Conservation (phyloP, 2,113 vertebrate genomes). For the Corvus cornix region DNA sequence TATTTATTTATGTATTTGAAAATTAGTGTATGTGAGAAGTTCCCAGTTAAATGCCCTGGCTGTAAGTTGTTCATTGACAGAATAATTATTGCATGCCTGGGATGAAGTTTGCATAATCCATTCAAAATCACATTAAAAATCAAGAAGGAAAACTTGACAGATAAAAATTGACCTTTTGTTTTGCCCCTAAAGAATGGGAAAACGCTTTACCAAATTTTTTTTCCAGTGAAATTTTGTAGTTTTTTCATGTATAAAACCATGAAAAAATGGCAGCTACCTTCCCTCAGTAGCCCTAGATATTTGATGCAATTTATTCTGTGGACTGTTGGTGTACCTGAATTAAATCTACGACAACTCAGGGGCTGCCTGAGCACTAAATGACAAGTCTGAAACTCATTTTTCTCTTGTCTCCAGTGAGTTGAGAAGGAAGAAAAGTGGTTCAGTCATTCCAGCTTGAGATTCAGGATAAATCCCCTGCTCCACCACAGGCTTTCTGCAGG, state of each 20-base stretch:
- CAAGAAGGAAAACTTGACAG: not conserved
- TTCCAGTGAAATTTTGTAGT: not conserved
- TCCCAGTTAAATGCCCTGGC: not conserved
- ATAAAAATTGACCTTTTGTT: not conserved
- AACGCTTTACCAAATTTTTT: not conserved
- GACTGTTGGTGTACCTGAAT: not conserved
- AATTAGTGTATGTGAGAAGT: not conserved
- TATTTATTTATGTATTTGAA: conserved; percentile 41
- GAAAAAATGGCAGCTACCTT: not conserved
- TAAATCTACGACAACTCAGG: not conserved
- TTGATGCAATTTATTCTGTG: not conserved
- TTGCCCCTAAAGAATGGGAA: not conserved
- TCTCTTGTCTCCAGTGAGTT: not conserved
- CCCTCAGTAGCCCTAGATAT: not conserved
- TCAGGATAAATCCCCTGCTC: not conserved
- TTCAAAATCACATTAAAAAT: not conserved
- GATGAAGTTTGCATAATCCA: not conserved
- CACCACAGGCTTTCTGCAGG: not conserved
- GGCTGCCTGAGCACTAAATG: not conserved
- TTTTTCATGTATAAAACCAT: not conserved
- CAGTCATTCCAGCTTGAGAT: not conserved
- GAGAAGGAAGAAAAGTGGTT: not conserved
- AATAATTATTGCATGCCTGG: not conserved
- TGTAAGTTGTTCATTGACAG: not conserved
- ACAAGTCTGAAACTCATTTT: not conserved